Percentiles rank a stretch among this genome's conserved stretches.
phyloP scores from a whole-genome alignment of 2,888 invertebrate species.

The Gymnosoma rotundatum region DNA sequence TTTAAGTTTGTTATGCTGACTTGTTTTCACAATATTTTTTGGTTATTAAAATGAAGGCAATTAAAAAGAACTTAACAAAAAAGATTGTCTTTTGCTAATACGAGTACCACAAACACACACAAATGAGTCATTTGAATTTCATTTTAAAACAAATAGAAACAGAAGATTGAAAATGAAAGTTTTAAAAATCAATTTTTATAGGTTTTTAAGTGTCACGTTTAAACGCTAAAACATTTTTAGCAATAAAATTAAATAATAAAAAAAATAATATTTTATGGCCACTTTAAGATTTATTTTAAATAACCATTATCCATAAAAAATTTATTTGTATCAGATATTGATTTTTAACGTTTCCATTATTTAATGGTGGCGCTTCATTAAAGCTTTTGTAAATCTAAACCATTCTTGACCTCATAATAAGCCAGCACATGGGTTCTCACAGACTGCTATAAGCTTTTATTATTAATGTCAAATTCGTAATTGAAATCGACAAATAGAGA shows the following conservation, averaged over 20 bases:
- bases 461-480: too few relatives aligned
- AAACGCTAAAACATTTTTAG: background rate
- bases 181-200: background rate
- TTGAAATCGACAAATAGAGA: too few relatives aligned
- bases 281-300: background rate
- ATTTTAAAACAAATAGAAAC: background rate
- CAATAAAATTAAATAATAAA: background rate
- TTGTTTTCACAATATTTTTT: background rate
- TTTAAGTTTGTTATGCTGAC: constrained; percentile 15
- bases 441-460: too few relatives aligned
- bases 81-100: background rate
- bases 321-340: background rate
- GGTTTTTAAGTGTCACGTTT: background rate
- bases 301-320: background rate
- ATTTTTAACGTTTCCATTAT: background rate
- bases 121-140: background rate
- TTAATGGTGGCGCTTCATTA: too few relatives aligned
- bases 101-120: background rate
- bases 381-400: too few relatives aligned
- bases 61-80: constrained; percentile 13
- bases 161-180: background rate
- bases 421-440: too few relatives aligned
- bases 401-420: too few relatives aligned
- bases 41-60: constrained; percentile 46
- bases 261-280: background rate